phyloP scores from a whole-genome alignment of 2,797 vertebrate species.

The Paramormyrops hopkinsi region DNA sequence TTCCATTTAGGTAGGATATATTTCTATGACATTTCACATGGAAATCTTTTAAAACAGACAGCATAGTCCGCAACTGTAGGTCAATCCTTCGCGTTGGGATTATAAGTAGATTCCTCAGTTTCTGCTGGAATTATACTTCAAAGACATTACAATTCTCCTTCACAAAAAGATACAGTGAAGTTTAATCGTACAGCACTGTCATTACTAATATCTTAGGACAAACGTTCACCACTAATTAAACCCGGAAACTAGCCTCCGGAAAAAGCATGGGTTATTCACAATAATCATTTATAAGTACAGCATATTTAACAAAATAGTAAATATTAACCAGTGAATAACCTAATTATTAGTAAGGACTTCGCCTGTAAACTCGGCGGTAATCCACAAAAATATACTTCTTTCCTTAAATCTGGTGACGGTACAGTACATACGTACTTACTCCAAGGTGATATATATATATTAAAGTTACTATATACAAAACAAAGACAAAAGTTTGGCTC shows the following conservation, averaged over 20 bases:
- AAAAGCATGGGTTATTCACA: slow-evolving; percentile 71
- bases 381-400: slow-evolving; percentile 99
- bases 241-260: slow-evolving; percentile 67
- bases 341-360: slow-evolving; percentile 81
- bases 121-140: slow-evolving; percentile 38
- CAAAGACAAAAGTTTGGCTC: slow-evolving; percentile 84
- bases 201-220: slow-evolving; percentile 75
- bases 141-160: slow-evolving; percentile 53
- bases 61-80: slow-evolving; percentile 27
- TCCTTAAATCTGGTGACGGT: slow-evolving; percentile 79
- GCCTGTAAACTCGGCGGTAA: slow-evolving; percentile 90
- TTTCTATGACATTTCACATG: slow-evolving; percentile 1
- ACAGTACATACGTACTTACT: slow-evolving; percentile 88
- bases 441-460: slow-evolving; percentile 84
- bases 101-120: slow-evolving; percentile 41
- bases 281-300: slow-evolving; percentile 81
- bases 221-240: slow-evolving; percentile 83
- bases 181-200: slow-evolving; percentile 78
- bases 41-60: background rate
- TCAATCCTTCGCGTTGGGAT: slow-evolving; percentile 41
- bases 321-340: slow-evolving; percentile 94
- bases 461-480: slow-evolving; percentile 75
- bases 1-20: background rate
- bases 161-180: slow-evolving; percentile 73
- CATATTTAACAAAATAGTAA: slow-evolving; percentile 91